phyloP scores from a whole-genome alignment of 2,888 invertebrate species.

The Nudaria mundana region DNA sequence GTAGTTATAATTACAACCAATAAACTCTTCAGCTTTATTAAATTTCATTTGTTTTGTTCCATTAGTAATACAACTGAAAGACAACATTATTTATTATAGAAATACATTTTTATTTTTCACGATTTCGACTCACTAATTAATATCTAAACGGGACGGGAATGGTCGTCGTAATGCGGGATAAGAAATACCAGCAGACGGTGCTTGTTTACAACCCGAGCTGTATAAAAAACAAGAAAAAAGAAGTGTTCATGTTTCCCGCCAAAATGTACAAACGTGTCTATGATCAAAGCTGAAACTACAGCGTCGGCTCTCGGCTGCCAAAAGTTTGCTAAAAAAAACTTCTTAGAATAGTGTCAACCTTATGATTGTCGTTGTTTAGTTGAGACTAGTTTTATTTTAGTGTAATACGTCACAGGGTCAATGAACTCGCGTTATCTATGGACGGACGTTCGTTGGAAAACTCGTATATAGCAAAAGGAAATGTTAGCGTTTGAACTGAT shows the following conservation, averaged over 20 bases:
- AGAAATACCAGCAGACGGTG: no score
- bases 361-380: slow-evolving; percentile 28
- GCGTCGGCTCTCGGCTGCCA: slow-evolving; percentile 25
- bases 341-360: slow-evolving; percentile 29
- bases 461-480: background rate
- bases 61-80: no score
- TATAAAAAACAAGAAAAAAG: no score
- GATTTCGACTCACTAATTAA: no score
- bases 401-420: slow-evolving; percentile 25
- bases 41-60: no score
- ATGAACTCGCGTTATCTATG: slow-evolving; percentile 26
- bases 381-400: slow-evolving; percentile 26
- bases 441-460: slow-evolving; percentile 1
- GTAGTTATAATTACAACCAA: no score
- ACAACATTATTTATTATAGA: no score
- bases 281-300: slow-evolving; percentile 31
- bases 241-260: slow-evolving; percentile 2
- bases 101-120: no score
- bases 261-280: slow-evolving; percentile 21
- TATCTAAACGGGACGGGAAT: no score
- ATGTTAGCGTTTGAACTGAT: background rate
- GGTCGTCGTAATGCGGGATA: no score
- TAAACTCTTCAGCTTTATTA: no score
- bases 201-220: no score
- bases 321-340: slow-evolving; percentile 29